Conservation (phyloP, 2,113 vertebrate species). For the Psettodes erumei region DNA sequence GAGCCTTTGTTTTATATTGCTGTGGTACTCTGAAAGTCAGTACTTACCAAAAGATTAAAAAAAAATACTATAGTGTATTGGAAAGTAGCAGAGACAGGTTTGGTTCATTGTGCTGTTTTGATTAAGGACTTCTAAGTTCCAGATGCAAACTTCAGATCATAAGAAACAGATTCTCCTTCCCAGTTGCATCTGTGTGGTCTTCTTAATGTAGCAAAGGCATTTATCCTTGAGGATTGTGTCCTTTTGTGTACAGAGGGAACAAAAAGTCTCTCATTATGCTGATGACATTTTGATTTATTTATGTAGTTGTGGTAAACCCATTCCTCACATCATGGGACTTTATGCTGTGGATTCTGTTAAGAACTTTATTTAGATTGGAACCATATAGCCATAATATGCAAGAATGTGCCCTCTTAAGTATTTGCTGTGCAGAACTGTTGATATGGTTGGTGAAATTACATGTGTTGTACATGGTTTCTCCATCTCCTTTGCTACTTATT, state of each 20-base stretch:
- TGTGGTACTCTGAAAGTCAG: not conserved
- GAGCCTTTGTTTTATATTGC: not conserved
- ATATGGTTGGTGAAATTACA: constrained; percentile 30
- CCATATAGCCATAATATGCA: not conserved
- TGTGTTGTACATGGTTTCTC: not conserved
- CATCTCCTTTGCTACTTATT: constrained; percentile 12
- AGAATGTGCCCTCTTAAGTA: not conserved
- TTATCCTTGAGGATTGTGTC: not conserved
- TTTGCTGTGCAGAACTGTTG: not conserved
- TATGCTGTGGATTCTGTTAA: not conserved
- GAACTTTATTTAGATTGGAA: constrained; percentile 19
- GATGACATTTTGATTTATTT: constrained; percentile 17
- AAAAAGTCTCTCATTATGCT: constrained; percentile 3
- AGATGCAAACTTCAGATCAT: not conserved
- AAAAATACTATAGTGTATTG: not conserved
- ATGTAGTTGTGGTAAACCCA: not conserved
- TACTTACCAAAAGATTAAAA: not conserved
- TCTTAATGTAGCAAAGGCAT: not conserved
- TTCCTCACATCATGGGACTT: not conserved
- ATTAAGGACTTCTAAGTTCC: not conserved
- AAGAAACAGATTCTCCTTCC: not conserved
- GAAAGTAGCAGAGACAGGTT: not conserved
- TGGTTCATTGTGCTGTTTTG: not conserved
- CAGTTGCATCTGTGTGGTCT: not conserved
- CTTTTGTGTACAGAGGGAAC: not conserved